Conservation (phyloP, 2,797 vertebrate species). For the Tauraco hartlaubi region DNA sequence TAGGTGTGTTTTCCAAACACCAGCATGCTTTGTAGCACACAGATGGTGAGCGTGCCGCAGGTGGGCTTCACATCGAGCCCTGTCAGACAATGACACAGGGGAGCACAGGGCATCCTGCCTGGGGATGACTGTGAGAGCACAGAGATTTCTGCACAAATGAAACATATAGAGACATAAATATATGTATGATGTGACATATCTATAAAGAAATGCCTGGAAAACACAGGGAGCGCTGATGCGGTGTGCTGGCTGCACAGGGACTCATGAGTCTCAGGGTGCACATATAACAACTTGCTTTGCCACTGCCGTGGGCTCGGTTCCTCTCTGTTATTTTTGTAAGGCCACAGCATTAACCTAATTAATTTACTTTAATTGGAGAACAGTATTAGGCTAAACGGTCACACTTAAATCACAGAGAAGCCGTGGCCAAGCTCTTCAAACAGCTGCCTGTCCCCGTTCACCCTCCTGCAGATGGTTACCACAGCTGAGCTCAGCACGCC, state of each 20-base stretch:
- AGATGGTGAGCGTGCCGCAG: neutral
- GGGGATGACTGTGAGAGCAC: neutral
- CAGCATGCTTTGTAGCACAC: neutral
- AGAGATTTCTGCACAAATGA: neutral
- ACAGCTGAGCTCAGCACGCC: neutral
- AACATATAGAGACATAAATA: neutral
- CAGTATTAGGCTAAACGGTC: neutral
- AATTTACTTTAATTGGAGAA: conserved; percentile 16
- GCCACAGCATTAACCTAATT: conserved; percentile 5
- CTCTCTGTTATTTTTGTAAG: neutral
- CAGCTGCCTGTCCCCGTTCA: neutral
- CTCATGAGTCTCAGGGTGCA: accelerated
- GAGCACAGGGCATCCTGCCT: neutral
- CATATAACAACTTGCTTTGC: neutral
- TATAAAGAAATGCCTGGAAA: neutral
- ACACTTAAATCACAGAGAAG: neutral
- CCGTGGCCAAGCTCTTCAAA: neutral
- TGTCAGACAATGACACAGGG: neutral
- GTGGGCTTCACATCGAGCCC: neutral
- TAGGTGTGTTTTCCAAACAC: neutral
- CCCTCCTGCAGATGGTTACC: neutral
- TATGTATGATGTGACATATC: accelerated
- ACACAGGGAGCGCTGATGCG: accelerated
- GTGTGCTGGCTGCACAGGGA: neutral
- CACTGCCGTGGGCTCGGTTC: neutral